Percentiles rank a stretch among this genome's conserved stretches.
Conservation (phyloP, 2,888 invertebrate genomes). For the Seira ritae region DNA sequence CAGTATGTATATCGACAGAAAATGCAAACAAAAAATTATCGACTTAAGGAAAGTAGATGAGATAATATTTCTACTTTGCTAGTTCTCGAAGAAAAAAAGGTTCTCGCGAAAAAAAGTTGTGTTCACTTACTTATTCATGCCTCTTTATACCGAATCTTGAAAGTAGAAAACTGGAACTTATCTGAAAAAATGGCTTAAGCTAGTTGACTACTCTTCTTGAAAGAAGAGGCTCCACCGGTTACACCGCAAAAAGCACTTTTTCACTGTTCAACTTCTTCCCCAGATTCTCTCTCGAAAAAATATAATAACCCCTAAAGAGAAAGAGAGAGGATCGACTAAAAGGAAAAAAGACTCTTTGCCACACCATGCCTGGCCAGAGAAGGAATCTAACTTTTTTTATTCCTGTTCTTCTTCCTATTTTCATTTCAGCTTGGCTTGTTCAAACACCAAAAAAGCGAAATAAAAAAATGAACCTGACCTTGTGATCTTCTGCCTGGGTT, state of each 20-base stretch:
- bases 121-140: not conserved
- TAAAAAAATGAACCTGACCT: conserved; percentile 47
- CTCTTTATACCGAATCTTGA: not conserved
- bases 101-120: too few species aligned
- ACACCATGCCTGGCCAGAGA: too few species aligned
- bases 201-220: conserved; percentile 17
- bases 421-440: not conserved
- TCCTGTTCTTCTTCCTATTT: conserved; percentile 18
- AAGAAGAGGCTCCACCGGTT: not conserved
- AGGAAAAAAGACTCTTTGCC: not conserved
- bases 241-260: conserved; percentile 45
- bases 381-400: conserved; percentile 4
- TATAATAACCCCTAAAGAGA: conserved; percentile 25
- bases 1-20: too few species aligned
- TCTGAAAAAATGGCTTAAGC: not conserved
- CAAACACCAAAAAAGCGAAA: conserved; percentile 1
- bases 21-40: too few species aligned
- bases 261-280: conserved; percentile 44
- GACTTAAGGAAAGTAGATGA: too few species aligned
- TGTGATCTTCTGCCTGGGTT: conserved; percentile 38
- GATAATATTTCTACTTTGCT: too few species aligned
- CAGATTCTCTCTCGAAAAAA: conserved; percentile 8
- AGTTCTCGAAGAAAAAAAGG: too few species aligned
- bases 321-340: not conserved
- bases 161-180: conserved; percentile 39